Evolutionary conservation across 64 coral and sea anemone genomes (phyloP), one percentile per base, ranked within the genome.

Genomic region (Montipora sp.): DNA sequence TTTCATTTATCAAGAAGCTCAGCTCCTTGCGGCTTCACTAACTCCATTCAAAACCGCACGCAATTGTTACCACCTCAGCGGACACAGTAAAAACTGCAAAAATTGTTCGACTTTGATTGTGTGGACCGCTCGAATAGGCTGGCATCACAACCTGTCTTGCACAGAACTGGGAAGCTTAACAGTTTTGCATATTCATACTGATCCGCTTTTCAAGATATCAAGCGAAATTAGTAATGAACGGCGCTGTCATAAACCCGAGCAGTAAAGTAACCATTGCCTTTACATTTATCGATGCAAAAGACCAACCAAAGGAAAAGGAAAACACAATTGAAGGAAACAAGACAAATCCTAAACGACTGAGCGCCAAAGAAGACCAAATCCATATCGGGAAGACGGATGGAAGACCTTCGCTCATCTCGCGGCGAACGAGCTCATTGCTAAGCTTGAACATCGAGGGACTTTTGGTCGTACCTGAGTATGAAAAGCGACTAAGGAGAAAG

Each of bases 401-500:
- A 85, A 69, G 46, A 20, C 82, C 82, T 5, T 16, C 63, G 9
- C 65, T 85, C 1, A 67, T 71, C 9, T 70, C 82, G 47, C 82
- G 82, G 15, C 36, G 82, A 85, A 85, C 61, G 8, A 85, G 82
- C 45, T 85, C 82, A 21, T 22, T 85, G 47, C 36, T 85, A 8
- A 85, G 18, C 21, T 11, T 85, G 47, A 85, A 85, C 7, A 85
- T 85, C 10, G 82, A 85, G 21, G 82, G 82, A 49, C 44, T 85
- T 19, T 71, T 85, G 47, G 27, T 85, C 71, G 82, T 85, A n/a
- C 82, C 82, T 21, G 82, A 85, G 65, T 70, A 69, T 65, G 82
- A 85, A 85, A 71, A 46, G 19, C 48, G 82, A 50, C 82, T 85
- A 13, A 48, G 82, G 71, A 85, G 82, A 22, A 85, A 21, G 2